phyloP scores from a whole-genome alignment of 53 echinoderm and acorn worm genomes.

The Luidia sarsii region DNA sequence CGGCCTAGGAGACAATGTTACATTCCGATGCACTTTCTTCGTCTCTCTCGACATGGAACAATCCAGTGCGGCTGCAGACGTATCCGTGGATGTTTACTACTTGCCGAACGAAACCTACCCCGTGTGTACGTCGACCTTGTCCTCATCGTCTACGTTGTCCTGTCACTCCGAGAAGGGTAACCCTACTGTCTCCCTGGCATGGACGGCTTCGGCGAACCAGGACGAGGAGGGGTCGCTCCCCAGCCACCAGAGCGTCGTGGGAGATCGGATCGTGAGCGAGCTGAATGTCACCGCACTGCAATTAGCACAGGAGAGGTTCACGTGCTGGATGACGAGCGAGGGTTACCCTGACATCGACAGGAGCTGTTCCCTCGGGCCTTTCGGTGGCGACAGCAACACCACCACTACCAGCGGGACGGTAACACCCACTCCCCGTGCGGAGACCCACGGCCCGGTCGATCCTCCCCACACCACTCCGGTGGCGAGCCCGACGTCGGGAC shows the following conservation, averaged over 20 bases:
- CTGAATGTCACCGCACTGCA: neutral
- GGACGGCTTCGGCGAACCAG: neutral
- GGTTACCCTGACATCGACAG: neutral
- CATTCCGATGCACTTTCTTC: too few relatives aligned
- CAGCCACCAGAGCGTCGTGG: neutral
- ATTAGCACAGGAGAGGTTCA: neutral
- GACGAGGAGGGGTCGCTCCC: neutral
- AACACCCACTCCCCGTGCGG: too few relatives aligned
- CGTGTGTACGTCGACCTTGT: neutral
- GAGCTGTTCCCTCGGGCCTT: neutral
- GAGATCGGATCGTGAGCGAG: neutral
- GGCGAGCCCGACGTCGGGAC: too few relatives aligned
- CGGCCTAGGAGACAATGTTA: too few relatives aligned
- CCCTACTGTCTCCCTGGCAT: conserved; percentile 4
- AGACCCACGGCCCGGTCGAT: too few relatives aligned
- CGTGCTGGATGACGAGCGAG: conserved; percentile 6
- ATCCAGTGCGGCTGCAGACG: too few relatives aligned
- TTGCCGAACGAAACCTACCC: neutral
- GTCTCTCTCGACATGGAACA: too few relatives aligned
- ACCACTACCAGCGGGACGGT: too few relatives aligned
- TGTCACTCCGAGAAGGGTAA: neutral
- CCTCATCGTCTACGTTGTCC: neutral
- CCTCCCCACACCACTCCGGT: too few relatives aligned
- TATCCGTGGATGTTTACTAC: neutral
- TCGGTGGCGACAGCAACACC: neutral